Conservation (phyloP, 1,140 invertebrate species). For the Zaprionus inermis region DNA sequence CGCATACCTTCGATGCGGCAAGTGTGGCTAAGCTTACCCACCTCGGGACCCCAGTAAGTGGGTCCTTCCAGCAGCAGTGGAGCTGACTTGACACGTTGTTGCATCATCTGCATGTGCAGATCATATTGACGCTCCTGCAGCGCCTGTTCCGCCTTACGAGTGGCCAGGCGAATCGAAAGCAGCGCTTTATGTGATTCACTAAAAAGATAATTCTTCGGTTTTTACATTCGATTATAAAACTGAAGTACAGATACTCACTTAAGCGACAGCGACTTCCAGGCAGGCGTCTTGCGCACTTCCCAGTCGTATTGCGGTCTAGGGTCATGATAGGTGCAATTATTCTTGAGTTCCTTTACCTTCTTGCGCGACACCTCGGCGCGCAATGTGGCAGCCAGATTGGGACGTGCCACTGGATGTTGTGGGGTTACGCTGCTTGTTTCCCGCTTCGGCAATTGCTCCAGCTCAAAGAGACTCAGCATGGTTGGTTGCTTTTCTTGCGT, state of each 20-base stretch:
- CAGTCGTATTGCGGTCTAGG: slow-evolving; percentile 67
- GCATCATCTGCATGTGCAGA: slow-evolving; percentile 82
- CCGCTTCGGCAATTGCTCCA: slow-evolving; percentile 31
- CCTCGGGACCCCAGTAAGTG: slow-evolving; percentile 78
- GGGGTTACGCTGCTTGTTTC: slow-evolving; percentile 57
- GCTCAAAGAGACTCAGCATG: slow-evolving; percentile 44
- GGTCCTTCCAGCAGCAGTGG: slow-evolving; percentile 76
- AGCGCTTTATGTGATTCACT: slow-evolving; percentile 80
- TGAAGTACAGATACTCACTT: slow-evolving; percentile 59
- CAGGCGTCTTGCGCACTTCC: slow-evolving; percentile 82
- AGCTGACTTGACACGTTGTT: slow-evolving; percentile 78
- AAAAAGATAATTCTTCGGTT: neutral
- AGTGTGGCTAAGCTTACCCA: slow-evolving; percentile 74
- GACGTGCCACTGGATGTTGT: slow-evolving; percentile 76
- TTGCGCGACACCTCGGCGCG: slow-evolving; percentile 73
- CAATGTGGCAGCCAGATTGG: slow-evolving; percentile 81
- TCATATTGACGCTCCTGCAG: slow-evolving; percentile 78
- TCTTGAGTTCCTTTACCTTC: slow-evolving; percentile 75
- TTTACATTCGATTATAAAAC: neutral
- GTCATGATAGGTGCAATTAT: slow-evolving; percentile 77
- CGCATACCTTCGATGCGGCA: slow-evolving; percentile 67
- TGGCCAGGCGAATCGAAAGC: slow-evolving; percentile 74
- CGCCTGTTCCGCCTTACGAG: slow-evolving; percentile 79
- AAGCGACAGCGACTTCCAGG: slow-evolving; percentile 77
- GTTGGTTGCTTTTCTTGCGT: slow-evolving; percentile 14